Percentiles rank a stretch among this genome's conserved stretches.
Evolutionary conservation across 2,113 vertebrate genomes (phyloP).

Genomic region (Dunckerocampus dactyliophorus): DNA sequence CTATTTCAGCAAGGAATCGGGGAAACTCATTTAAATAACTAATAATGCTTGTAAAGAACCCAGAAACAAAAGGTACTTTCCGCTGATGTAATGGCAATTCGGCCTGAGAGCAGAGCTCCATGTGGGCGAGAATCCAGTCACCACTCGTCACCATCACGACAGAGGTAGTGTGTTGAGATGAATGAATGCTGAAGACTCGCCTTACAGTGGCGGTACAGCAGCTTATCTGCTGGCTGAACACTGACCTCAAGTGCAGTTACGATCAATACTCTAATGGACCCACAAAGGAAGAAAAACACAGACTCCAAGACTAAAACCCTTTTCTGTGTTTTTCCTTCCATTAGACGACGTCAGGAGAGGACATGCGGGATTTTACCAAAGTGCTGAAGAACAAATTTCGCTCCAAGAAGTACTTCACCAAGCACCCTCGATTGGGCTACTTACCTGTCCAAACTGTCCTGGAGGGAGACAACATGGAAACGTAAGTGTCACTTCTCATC

Average conservation of each 20-base stretch:
- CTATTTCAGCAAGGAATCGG: conserved; percentile 33
- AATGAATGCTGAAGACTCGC: conserved; percentile 1
- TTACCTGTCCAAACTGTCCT: conserved; percentile 96
- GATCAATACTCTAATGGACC: conserved; percentile 11
- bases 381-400: conserved; percentile 98
- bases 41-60: conserved; percentile 1
- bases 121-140: conserved; percentile 12
- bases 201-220: neutral
- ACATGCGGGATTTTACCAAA: conserved; percentile 97
- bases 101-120: conserved; percentile 17
- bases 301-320: neutral
- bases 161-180: conserved; percentile 1
- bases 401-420: conserved; percentile 97
- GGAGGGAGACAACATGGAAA: conserved; percentile 96
- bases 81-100: conserved; percentile 16
- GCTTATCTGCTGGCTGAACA: neutral
- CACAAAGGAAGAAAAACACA: neutral
- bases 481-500: conserved; percentile 74
- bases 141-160: conserved; percentile 6
- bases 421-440: conserved; percentile 94
- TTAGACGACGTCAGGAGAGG: conserved; percentile 96
- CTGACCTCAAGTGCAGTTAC: neutral
- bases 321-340: neutral
- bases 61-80: conserved; percentile 12
- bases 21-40: conserved; percentile 31